Evolutionary conservation across 2,888 invertebrate species (phyloP).

Genomic region (Drosophila mulleri): DNA sequence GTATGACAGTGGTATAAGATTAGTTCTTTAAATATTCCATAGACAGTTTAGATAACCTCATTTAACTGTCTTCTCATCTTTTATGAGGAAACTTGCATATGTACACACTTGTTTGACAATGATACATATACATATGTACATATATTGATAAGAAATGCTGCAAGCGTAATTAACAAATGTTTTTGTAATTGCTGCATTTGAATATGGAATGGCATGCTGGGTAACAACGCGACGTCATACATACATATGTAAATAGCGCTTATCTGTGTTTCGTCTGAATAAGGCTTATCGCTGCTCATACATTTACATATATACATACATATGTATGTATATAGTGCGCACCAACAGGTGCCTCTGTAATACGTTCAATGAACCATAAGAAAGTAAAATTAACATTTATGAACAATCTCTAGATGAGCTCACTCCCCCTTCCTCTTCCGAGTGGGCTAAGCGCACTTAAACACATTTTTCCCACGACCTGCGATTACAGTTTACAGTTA

Average conservation of each 20-base stretch:
- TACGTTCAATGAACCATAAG: conserved; percentile 52
- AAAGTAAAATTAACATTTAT: conserved; percentile 12
- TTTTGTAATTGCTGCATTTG: conserved; percentile 23
- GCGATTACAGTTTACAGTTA: conserved; percentile 11
- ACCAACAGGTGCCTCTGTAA: conserved; percentile 48
- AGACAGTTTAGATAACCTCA: neutral
- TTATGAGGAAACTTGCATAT: neutral
- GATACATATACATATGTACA: too few relatives aligned
- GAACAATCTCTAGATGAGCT: conserved; percentile 39
- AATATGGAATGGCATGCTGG: neutral
- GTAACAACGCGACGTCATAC: conserved; percentile 42
- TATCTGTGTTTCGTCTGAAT: conserved; percentile 39
- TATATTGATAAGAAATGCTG: conserved; percentile 11
- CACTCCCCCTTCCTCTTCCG: conserved; percentile 13
- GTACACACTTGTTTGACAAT: neutral
- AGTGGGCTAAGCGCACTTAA: conserved; percentile 21
- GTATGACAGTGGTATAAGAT: neutral
- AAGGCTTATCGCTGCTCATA: conserved; percentile 27
- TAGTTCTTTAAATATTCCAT: neutral
- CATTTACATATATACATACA: too few relatives aligned
- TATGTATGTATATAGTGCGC: neutral
- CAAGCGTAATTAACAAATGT: conserved; percentile 8
- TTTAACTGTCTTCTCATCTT: neutral
- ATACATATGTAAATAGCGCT: conserved; percentile 22
- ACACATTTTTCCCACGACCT: conserved; percentile 27